Evolutionary conservation across 2,797 vertebrate genomes (phyloP).

Genomic region (Morus bassanus): DNA sequence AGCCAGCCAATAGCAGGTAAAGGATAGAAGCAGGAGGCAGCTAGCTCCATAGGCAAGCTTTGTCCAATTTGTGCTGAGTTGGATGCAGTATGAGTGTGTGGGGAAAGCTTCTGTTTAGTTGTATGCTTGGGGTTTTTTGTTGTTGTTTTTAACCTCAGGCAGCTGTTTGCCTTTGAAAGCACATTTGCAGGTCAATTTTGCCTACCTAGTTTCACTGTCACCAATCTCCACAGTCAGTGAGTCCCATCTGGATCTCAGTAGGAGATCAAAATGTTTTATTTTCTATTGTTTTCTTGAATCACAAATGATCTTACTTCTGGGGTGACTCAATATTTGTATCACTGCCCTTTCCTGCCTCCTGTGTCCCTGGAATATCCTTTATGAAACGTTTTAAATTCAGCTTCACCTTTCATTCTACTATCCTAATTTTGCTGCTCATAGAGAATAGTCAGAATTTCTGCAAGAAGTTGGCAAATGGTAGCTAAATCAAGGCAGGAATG

Average conservation of each 20-base stretch:
- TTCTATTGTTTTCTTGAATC: not conserved
- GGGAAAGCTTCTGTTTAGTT: not conserved
- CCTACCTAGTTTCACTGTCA: not conserved
- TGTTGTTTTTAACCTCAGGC: not conserved
- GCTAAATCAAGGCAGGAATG: slow-evolving; percentile 24
- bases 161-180: not conserved
- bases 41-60: not conserved
- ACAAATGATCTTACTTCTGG: not conserved
- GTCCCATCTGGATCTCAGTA: not conserved
- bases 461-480: not conserved
- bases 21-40: not conserved
- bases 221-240: not conserved
- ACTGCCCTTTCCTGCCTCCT: not conserved
- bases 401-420: not conserved
- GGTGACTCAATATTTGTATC: not conserved
- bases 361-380: not conserved
- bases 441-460: not conserved
- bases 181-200: not conserved
- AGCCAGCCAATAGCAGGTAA: not conserved
- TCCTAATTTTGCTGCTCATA: not conserved
- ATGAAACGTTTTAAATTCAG: not conserved
- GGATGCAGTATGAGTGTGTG: not conserved
- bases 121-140: not conserved
- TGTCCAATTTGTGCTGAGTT: not conserved
- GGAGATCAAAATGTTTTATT: not conserved